Evolutionary conservation across 2,888 invertebrate species (phyloP).

Genomic region (Andrena bucephala): DNA sequence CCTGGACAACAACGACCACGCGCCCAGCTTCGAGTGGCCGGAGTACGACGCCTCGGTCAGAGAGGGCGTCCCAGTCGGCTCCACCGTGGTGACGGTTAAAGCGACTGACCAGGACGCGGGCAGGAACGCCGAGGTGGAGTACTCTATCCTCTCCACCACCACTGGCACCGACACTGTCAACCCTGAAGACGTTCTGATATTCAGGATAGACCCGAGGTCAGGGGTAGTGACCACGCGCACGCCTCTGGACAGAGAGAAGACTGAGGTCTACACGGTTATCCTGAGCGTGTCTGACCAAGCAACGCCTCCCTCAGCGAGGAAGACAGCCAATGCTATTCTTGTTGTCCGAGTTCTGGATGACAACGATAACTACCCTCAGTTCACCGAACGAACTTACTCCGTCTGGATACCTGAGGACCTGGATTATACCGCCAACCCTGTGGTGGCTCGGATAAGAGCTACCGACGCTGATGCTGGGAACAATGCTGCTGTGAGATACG

Average conservation of each 20-base stretch:
- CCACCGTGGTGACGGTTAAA: slow-evolving; percentile 94
- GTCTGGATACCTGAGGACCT: slow-evolving; percentile 95
- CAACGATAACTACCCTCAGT: slow-evolving; percentile 97
- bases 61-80: slow-evolving; percentile 95
- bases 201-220: slow-evolving; percentile 93
- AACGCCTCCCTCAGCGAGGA: slow-evolving; percentile 91
- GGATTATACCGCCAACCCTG: slow-evolving; percentile 93
- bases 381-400: slow-evolving; percentile 95
- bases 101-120: slow-evolving; percentile 97
- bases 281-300: slow-evolving; percentile 95
- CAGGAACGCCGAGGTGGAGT: slow-evolving; percentile 95
- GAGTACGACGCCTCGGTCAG: slow-evolving; percentile 95
- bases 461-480: slow-evolving; percentile 96
- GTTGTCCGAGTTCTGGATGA: slow-evolving; percentile 94
- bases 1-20: slow-evolving; percentile 97
- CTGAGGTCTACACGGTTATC: slow-evolving; percentile 93
- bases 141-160: slow-evolving; percentile 90
- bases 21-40: slow-evolving; percentile 96
- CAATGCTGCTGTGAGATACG: slow-evolving; percentile 97
- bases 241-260: slow-evolving; percentile 94
- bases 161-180: slow-evolving; percentile 87
- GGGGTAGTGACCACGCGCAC: slow-evolving; percentile 94
- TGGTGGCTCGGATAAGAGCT: slow-evolving; percentile 94
- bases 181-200: slow-evolving; percentile 91
- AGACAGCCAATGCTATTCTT: slow-evolving; percentile 93